Percentiles rank a stretch among this genome's conserved stretches.
Conservation (phyloP, 2,797 vertebrate genomes). For the Crypturellus tataupa region DNA sequence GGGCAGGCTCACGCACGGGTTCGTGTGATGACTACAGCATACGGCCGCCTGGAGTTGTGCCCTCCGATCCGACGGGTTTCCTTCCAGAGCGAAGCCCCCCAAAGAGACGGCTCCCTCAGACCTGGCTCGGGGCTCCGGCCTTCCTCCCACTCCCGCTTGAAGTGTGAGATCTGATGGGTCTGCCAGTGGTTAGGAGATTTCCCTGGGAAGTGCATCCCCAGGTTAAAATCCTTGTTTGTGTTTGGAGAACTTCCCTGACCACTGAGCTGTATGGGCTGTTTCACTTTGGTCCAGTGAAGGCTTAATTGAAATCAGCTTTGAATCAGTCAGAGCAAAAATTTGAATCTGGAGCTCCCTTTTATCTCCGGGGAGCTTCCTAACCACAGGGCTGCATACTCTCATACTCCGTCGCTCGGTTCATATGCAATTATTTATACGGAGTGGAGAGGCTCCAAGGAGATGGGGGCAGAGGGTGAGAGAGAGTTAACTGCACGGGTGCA, state of each 20-base stretch:
- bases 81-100: not conserved
- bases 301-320: conserved; percentile 68
- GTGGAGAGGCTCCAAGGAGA: conserved; percentile 31
- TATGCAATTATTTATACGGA: conserved; percentile 17
- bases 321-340: not conserved
- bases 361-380: conserved; percentile 53
- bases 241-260: conserved; percentile 38
- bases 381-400: conserved; percentile 38
- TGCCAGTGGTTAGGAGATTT: conserved; percentile 21
- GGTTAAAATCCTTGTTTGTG: not conserved
- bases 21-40: conserved; percentile 21
- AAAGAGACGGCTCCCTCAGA: conserved; percentile 1
- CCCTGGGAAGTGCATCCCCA: not conserved
- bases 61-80: accelerated
- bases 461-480: conserved; percentile 13
- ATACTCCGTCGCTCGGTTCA: conserved; percentile 9
- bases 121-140: not conserved
- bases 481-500: not conserved
- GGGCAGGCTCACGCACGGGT: not conserved
- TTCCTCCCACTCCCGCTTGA: not conserved
- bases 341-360: conserved; percentile 46
- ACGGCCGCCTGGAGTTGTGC: not conserved
- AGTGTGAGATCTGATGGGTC: not conserved
- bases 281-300: not conserved
- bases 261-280: not conserved